phyloP scores from a whole-genome alignment of 2,888 invertebrate genomes.

The Volucella bombylans region DNA sequence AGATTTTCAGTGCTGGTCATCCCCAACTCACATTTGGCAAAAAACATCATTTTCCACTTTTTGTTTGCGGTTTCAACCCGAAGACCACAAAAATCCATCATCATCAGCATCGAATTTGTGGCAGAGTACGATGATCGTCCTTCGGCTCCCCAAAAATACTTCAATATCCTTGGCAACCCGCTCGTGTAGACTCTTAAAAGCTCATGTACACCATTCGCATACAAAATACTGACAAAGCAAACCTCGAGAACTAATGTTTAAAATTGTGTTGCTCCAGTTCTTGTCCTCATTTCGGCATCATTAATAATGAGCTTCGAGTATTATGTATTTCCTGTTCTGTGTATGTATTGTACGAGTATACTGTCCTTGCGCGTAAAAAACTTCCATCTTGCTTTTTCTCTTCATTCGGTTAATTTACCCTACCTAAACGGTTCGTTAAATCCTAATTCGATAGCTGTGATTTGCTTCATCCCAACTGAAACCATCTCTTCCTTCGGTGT shows the following conservation, averaged over 20 bases:
- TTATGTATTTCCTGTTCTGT: no score
- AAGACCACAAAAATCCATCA: conserved; percentile 57
- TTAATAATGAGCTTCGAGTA: conserved; percentile 50
- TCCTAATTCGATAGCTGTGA: conserved; percentile 71
- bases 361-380: conserved; percentile 15
- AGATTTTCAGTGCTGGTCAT: neutral
- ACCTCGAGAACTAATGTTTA: conserved; percentile 41
- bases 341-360: neutral
- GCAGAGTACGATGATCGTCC: conserved; percentile 32
- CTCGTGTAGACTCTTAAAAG: neutral
- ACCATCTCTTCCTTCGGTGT: conserved; percentile 1
- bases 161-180: conserved; percentile 30
- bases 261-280: conserved; percentile 24
- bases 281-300: conserved; percentile 49
- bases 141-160: conserved; percentile 25
- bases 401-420: conserved; percentile 68
- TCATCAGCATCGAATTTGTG: conserved; percentile 54
- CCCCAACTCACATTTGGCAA: conserved; percentile 21
- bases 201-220: conserved; percentile 23
- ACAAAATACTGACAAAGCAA: conserved; percentile 41
- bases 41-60: conserved; percentile 65
- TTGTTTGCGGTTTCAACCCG: conserved; percentile 48
- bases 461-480: conserved; percentile 44
- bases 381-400: conserved; percentile 11
- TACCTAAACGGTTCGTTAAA: conserved; percentile 72